Conservation (phyloP, 2,113 vertebrate species). For the Engystomops pustulosus region DNA sequence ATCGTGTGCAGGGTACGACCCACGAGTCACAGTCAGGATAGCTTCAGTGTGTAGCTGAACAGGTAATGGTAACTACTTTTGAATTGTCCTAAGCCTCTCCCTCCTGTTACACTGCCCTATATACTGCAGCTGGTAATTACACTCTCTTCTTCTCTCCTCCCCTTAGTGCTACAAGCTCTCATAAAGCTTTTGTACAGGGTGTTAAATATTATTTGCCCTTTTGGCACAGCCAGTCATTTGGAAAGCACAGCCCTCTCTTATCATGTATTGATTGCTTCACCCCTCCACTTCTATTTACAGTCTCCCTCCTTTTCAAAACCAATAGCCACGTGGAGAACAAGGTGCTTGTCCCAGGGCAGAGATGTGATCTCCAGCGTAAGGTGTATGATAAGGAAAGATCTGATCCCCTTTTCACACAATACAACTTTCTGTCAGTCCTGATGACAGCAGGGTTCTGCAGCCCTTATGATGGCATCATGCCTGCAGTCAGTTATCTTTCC, state of each 20-base stretch:
- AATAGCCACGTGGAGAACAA: conserved; percentile 52
- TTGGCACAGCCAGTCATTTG: conserved; percentile 44
- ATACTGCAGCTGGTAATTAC: conserved; percentile 45
- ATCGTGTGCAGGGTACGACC: not conserved
- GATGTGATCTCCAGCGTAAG: not conserved
- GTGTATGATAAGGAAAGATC: conserved; percentile 26
- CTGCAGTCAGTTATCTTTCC: not conserved
- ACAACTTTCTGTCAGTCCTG: not conserved
- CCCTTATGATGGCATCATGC: not conserved
- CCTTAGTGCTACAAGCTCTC: conserved; percentile 36
- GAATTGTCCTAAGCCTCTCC: conserved; percentile 39
- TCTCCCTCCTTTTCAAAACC: conserved; percentile 37
- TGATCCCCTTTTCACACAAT: not conserved
- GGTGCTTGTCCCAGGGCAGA: conserved; percentile 16
- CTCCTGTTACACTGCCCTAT: conserved; percentile 55
- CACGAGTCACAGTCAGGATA: not conserved
- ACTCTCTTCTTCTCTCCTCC: conserved; percentile 50
- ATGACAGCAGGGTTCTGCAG: not conserved
- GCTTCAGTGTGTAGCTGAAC: conserved; percentile 23
- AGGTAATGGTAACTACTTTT: conserved; percentile 22
- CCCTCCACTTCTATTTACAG: conserved; percentile 45
- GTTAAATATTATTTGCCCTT: conserved; percentile 46
- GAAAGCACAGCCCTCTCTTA: conserved; percentile 40
- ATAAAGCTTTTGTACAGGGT: conserved; percentile 30
- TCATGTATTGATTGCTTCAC: conserved; percentile 51